Evolutionary conservation across 2,113 vertebrate genomes (phyloP).

Genomic region (Mastomys coucha): DNA sequence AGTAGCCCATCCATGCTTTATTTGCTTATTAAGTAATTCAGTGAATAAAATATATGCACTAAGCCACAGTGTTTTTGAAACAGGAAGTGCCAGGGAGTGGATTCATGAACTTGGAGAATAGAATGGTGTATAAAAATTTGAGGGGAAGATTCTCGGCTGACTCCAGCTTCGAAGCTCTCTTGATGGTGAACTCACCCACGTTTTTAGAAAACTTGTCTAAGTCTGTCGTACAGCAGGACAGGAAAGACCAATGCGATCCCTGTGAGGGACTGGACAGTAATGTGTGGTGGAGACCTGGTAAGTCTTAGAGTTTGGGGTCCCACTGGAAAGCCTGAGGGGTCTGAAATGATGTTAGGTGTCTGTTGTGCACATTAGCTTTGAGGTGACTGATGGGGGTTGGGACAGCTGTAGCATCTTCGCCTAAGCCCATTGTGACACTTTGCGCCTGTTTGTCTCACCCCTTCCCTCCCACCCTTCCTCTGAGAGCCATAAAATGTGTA

Average conservation of each 20-base stretch:
- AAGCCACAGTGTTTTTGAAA: neutral
- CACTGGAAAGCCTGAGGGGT: neutral
- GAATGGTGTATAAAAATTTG: neutral
- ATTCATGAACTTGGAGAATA: neutral
- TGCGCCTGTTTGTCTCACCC: constrained; percentile 78
- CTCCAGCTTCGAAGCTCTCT: neutral
- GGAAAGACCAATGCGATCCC: neutral
- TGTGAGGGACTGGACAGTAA: neutral
- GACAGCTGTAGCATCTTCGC: constrained; percentile 82
- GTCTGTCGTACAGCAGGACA: neutral
- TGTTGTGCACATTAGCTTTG: neutral
- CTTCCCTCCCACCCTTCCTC: neutral
- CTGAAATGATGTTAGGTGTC: neutral
- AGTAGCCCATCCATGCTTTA: neutral
- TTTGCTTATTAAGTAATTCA: constrained; percentile 56
- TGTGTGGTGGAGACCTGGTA: neutral
- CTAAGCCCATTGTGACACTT: constrained; percentile 74
- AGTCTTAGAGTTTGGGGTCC: neutral
- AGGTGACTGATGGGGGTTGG: neutral
- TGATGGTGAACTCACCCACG: neutral
- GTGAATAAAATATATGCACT: neutral
- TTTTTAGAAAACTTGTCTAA: neutral
- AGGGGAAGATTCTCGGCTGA: neutral
- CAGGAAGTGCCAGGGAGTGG: constrained; percentile 20
- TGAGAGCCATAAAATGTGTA: constrained; percentile 64